Evolutionary conservation across 1,140 invertebrate genomes (phyloP).

Genomic region (Spodoptera frugiperda): DNA sequence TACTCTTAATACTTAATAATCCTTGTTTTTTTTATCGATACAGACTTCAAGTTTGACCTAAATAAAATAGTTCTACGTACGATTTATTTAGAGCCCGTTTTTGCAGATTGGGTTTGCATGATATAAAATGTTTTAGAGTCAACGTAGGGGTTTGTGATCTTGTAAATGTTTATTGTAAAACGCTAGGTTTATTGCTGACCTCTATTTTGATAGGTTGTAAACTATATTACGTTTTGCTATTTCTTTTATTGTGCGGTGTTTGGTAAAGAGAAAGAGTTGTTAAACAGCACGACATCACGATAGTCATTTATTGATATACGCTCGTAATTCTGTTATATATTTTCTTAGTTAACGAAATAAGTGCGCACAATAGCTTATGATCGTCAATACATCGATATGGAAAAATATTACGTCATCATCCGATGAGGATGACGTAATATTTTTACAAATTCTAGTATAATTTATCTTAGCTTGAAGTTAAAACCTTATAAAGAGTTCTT

Average conservation of each 20-base stretch:
- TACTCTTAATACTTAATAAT: conserved; percentile 50
- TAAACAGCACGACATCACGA: no score
- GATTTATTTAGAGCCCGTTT: background rate
- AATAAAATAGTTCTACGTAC: background rate
- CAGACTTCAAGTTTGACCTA: background rate
- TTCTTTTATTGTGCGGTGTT: background rate
- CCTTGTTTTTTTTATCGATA: conserved; percentile 37
- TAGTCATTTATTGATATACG: no score
- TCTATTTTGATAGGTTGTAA: background rate
- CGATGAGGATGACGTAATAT: no score
- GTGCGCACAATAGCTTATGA: no score
- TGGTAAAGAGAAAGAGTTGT: no score
- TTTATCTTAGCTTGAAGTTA: no score
- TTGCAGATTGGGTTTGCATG: background rate
- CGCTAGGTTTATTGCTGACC: background rate
- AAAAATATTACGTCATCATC: no score
- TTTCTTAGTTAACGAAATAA: no score
- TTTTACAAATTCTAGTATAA: no score
- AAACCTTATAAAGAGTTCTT: no score
- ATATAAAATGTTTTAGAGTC: background rate
- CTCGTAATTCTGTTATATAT: no score
- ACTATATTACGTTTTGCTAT: background rate
- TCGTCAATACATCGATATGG: no score
- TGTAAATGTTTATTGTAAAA: background rate
- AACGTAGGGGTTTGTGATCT: background rate